These are phyloP conservation scores for Acheta domesticus DNA, from an alignment of 2,888 invertebrate genomes.

Conservation along the genomic window DNA sequence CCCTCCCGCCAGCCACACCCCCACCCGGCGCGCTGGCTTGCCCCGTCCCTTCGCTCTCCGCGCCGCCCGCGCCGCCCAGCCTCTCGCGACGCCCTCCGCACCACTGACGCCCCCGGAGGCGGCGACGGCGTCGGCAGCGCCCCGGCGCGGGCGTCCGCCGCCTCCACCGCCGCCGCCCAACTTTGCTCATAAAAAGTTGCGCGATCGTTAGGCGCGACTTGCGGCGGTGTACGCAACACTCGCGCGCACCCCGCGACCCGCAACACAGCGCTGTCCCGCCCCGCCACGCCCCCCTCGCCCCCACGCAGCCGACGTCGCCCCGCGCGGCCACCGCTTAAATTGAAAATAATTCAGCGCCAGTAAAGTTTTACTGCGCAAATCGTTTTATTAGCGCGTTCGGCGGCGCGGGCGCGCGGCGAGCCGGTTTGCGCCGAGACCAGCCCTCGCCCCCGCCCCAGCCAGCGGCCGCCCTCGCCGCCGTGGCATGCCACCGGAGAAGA, in stretches of 20 bases:
- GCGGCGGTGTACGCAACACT: conserved; percentile 6
- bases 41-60: too few species aligned
- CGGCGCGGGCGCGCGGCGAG: neutral
- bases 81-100: neutral
- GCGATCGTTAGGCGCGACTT: conserved; percentile 18
- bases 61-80: neutral
- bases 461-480: neutral
- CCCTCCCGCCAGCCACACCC: neutral
- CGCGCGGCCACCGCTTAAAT: neutral
- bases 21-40: neutral
- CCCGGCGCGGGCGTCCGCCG: neutral
- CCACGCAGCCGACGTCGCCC: neutral
- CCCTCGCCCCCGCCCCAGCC: neutral
- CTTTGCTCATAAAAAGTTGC: neutral
- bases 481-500: too few species aligned
- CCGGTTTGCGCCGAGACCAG: neutral
- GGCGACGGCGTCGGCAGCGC: too few species aligned
- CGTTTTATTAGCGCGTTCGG: neutral
- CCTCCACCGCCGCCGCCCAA: neutral
- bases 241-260: neutral
- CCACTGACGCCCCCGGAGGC: neutral
- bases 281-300: neutral
- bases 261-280: neutral
- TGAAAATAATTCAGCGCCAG: neutral
- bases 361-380: neutral